phyloP scores from a whole-genome alignment of 2,113 vertebrate genomes.

The Galeopterus variegatus region DNA sequence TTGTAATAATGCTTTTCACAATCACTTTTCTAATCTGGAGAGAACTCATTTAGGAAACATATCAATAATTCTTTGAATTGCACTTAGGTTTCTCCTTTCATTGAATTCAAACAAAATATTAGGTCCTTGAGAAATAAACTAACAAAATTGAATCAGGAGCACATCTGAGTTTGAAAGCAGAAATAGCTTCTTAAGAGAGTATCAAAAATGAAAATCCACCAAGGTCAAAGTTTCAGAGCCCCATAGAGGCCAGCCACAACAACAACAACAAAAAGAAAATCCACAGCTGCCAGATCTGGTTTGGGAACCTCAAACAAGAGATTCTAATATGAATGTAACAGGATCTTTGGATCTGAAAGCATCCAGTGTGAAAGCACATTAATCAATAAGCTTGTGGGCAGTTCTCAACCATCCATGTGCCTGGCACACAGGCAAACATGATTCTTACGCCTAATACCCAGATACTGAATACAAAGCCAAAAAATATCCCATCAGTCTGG shows the following conservation, averaged over 20 bases:
- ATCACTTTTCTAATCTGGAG: neutral
- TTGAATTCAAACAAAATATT: conserved; percentile 6
- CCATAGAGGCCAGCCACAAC: no score
- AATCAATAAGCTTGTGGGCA: neutral
- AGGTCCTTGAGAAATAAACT: conserved; percentile 15
- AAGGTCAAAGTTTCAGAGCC: no score
- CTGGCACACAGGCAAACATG: neutral
- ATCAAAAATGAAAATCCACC: conserved; percentile 21
- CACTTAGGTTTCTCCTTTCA: neutral
- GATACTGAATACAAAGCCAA: neutral
- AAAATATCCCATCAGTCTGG: neutral
- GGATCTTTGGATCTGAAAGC: neutral
- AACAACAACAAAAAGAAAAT: neutral
- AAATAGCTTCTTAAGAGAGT: neutral
- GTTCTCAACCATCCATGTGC: neutral
- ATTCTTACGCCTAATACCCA: neutral
- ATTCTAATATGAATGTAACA: neutral
- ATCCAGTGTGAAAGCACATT: neutral
- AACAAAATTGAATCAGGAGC: neutral
- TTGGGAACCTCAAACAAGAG: neutral
- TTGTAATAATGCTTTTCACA: neutral
- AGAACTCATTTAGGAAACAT: neutral
- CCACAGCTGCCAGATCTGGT: neutral
- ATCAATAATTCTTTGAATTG: conserved; percentile 45
- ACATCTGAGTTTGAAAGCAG: conserved; percentile 10